phyloP scores from a whole-genome alignment of 2,888 invertebrate genomes.

The Ectemnius cavifrons region DNA sequence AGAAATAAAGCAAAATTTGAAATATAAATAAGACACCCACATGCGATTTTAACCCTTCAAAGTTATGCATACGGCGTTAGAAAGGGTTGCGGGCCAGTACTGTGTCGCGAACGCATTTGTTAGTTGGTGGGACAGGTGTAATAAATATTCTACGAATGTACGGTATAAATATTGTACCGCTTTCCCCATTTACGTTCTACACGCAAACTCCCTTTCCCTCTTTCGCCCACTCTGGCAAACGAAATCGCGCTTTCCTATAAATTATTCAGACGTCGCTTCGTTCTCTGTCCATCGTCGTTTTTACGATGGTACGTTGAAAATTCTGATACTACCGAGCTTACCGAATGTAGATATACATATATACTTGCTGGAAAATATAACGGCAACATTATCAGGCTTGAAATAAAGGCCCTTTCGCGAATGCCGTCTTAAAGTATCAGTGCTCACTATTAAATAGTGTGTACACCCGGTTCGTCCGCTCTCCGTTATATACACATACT shows the following conservation, averaged over 20 bases:
- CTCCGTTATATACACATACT: background rate
- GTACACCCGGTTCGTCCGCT: slow-evolving; percentile 18
- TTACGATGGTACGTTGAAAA: slow-evolving; percentile 11
- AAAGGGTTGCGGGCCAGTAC: background rate
- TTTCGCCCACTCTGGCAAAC: slow-evolving; percentile 6
- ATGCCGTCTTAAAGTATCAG: slow-evolving; percentile 43
- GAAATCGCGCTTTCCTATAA: slow-evolving; percentile 2
- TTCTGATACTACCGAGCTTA: too few species aligned
- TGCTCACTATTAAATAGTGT: slow-evolving; percentile 31
- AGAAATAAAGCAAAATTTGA: too few species aligned
- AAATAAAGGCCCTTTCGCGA: slow-evolving; percentile 27
- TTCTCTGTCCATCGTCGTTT: background rate
- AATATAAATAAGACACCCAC: too few species aligned
- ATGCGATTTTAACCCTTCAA: too few species aligned
- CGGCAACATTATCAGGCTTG: slow-evolving; percentile 8
- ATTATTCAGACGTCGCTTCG: background rate
- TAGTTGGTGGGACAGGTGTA: slow-evolving; percentile 31
- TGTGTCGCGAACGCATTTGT: slow-evolving; percentile 18
- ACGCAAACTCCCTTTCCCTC: too few species aligned
- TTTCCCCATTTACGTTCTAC: background rate
- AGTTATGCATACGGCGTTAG: too few species aligned
- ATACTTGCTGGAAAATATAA: slow-evolving; percentile 29
- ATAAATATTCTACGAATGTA: slow-evolving; percentile 5
- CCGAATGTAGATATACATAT: too few species aligned
- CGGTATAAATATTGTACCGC: background rate